Evolutionary conservation across 2,888 invertebrate species (phyloP), one percentile per base, ranked within the genome.

Genomic region (Pyralis farinalis): DNA sequence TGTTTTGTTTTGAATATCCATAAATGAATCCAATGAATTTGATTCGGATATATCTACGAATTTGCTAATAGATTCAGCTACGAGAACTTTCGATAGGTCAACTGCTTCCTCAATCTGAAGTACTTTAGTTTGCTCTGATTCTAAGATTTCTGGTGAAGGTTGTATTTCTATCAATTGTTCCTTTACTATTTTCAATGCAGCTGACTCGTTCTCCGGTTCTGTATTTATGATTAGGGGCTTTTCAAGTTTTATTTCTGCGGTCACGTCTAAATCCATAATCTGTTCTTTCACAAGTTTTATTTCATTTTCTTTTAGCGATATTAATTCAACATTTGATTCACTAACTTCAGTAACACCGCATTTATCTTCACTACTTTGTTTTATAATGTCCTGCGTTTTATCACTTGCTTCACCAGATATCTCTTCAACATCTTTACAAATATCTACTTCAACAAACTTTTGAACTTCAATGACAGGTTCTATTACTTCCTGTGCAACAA

Each of bases 181-280:
- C 49, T 73, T 73, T 0, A 63, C 46, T 12, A 73, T 60, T 47
- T 70, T 71, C 0, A 73, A 35, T 4, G 58, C 57, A 10, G 65
- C 65, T 22, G 51, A 63, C 37, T 57, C 41, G 20, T 40, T 29
- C 22, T 56, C 42, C 22, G 47, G 40, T 42, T 51, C 44, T 2
- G 43, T 45, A 49, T 69, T 58, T 46, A 45, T 49, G 2, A 44
- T 42, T 50, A 57, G 45, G 30, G 56, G 47, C 40, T 66, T 51
- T 22, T 51, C 50, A 12, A 41, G 34, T 7, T 48, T 43, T 27
- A 42, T 45, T 12, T 49, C 28, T 12, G 52, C 44, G n/a, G 50
- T 29, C 7, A 34, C 29, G 31, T 39, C 28, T 12, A 34, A 7
- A 7, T 34, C 33, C n/a, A 20, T 3, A 20, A 20, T 27, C 8